Evolutionary conservation across 1,140 invertebrate genomes (phyloP).

Genomic region (Tetramorium parvispinum): DNA sequence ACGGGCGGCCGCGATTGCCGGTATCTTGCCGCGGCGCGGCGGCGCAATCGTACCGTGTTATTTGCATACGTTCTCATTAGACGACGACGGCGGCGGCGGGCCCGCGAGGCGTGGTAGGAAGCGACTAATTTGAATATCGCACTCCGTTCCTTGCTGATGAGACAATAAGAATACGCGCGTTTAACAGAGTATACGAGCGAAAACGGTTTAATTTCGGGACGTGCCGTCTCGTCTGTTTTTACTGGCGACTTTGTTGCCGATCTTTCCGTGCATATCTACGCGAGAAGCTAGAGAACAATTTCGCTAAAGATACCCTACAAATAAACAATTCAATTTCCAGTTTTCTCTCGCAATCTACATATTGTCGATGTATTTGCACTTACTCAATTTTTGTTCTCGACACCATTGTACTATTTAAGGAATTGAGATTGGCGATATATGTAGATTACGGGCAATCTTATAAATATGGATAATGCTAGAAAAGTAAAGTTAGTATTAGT

Average conservation of each 20-base stretch:
- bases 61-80: conserved; percentile 60
- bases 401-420: too few relatives aligned
- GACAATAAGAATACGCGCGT: conserved; percentile 50
- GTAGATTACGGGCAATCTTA: neutral
- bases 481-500: neutral
- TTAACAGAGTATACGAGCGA: conserved; percentile 6
- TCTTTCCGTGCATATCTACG: neutral
- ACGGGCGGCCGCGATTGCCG: conserved; percentile 15
- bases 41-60: neutral
- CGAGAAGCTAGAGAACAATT: neutral
- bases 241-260: neutral
- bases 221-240: neutral
- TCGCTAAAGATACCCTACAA: neutral
- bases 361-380: neutral
- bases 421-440: neutral
- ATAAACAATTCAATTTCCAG: neutral
- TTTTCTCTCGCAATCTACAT: neutral
- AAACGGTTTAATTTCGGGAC: conserved; percentile 41
- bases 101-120: neutral
- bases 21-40: conserved; percentile 3
- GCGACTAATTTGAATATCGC: conserved; percentile 60
- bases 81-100: conserved; percentile 2
- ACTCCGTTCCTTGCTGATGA: conserved; percentile 30
- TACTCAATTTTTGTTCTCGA: neutral
- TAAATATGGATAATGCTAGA: neutral